phyloP scores from a whole-genome alignment of 2,113 vertebrate genomes.

The Pollimyrus isidori region DNA sequence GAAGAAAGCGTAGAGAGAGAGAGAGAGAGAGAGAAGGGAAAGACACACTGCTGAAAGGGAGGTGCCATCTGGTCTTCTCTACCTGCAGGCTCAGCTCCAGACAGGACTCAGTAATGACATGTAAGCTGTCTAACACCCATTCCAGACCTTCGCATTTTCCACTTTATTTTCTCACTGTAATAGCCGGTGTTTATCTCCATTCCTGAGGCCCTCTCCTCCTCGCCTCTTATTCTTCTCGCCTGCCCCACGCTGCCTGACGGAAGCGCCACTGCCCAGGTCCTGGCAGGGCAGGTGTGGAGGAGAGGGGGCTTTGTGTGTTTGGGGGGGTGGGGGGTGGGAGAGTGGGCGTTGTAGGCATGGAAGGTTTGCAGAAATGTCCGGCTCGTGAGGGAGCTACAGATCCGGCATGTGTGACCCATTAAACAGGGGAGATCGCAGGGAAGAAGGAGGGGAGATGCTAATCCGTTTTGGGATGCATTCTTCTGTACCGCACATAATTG shows the following conservation, averaged over 20 bases:
- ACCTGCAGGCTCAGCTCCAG: constrained; percentile 17
- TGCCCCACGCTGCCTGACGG: constrained; percentile 43
- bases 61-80: constrained; percentile 17
- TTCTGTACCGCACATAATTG: constrained; percentile 17
- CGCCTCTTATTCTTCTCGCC: background rate
- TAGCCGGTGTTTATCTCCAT: constrained; percentile 15
- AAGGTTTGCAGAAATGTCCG: background rate
- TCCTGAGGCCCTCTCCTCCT: constrained; percentile 27
- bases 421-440: constrained; percentile 21
- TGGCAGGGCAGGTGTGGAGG: constrained; percentile 13
- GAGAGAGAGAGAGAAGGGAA: background rate
- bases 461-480: constrained; percentile 25
- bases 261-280: constrained; percentile 16
- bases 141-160: constrained; percentile 21
- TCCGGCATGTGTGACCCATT: constrained; percentile 20
- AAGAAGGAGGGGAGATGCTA: constrained; percentile 4
- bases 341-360: background rate
- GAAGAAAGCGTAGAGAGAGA: background rate
- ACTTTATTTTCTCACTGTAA: constrained; percentile 19
- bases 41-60: background rate
- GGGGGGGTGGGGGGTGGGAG: background rate
- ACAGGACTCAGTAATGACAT: constrained; percentile 21
- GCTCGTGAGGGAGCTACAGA: background rate
- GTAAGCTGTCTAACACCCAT: constrained; percentile 23
- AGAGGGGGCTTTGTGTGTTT: background rate